Evolutionary conservation across 2,888 invertebrate species (phyloP).

Genomic region (Litoditis marina): DNA sequence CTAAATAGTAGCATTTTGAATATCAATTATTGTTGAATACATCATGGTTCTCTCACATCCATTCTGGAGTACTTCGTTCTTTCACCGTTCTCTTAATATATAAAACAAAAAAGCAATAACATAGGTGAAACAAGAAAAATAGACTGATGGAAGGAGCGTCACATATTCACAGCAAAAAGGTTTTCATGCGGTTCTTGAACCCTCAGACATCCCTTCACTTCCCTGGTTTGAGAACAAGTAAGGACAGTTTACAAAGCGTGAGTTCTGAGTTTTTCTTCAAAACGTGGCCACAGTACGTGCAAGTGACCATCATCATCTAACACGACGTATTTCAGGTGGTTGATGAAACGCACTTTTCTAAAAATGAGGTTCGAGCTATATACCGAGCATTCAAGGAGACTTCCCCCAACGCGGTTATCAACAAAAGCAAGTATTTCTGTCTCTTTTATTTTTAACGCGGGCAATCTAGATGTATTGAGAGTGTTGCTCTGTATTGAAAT

Average conservation of each 20-base stretch:
- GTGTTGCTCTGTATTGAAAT: no score
- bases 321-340: slow-evolving; percentile 41
- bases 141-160: no score
- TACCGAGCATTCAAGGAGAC: slow-evolving; percentile 57
- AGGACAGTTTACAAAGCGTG: slow-evolving; percentile 12
- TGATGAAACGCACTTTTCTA: slow-evolving; percentile 55
- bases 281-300: no score
- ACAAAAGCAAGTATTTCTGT: slow-evolving; percentile 31
- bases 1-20: no score
- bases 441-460: neutral
- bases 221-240: neutral
- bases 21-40: no score
- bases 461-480: neutral
- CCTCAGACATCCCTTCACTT: neutral
- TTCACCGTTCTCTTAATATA: no score
- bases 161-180: slow-evolving; percentile 16
- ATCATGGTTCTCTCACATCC: no score
- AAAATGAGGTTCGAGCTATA: slow-evolving; percentile 52
- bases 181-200: slow-evolving; percentile 11
- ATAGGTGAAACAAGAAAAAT: no score
- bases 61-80: no score
- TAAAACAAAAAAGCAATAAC: no score
- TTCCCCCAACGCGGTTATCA: slow-evolving; percentile 54
- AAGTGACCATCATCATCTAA: neutral
- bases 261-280: neutral